Base-by-base conservation (phyloP, 2,888 invertebrate species). In the Pemphredon lugubris region DNA sequence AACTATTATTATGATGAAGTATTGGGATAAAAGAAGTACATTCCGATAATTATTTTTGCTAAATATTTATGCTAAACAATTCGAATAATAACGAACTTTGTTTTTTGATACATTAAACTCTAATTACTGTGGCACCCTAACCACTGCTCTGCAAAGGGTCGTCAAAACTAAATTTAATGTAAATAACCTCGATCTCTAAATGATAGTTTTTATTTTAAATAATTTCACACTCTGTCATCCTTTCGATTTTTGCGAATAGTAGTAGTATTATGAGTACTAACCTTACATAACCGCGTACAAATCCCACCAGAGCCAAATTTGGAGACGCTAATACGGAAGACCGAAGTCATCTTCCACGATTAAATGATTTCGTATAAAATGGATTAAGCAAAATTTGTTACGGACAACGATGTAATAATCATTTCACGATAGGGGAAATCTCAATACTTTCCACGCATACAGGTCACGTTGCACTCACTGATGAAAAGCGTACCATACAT, bases 221-320 rank as follows among this genome's bases (percentile, higher is more conserved):
- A 26, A 5, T 26, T 26, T 26, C 9, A n/a, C 34, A 34, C 26
- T 34, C 42, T 32, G 7, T 7, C 30, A 4, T 30, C 45, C 6
- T 47, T 34, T 34, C 2, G 34, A 44, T 1, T 2, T 18, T 16
- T 6, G 6, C 1, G 37, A 42, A 37, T 18, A 16, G 37, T 6
- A 21, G 37, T 47, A 26, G 23, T 47, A 13, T 16, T 54, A 34
- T 51, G n/a, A n/a, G 32, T 66, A 83, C 87, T 85, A 86, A 86
- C 86, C 86, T 86, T 86, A 87, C 81, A 85, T 86, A 86, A 87
- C 78, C 81, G 83, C 34, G 58, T 59, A 23, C 64, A 67, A 39
- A 72, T 45, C 16, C 66, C 74, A 50, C 48, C 34, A 11, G 69
- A 45, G 55, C 53, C 65, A 2, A 73, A 9, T 48, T 68, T 81